Evolutionary conservation across 1,140 invertebrate genomes (phyloP), one percentile per base, ranked within the genome.

Genomic region (Bombus confusus): DNA sequence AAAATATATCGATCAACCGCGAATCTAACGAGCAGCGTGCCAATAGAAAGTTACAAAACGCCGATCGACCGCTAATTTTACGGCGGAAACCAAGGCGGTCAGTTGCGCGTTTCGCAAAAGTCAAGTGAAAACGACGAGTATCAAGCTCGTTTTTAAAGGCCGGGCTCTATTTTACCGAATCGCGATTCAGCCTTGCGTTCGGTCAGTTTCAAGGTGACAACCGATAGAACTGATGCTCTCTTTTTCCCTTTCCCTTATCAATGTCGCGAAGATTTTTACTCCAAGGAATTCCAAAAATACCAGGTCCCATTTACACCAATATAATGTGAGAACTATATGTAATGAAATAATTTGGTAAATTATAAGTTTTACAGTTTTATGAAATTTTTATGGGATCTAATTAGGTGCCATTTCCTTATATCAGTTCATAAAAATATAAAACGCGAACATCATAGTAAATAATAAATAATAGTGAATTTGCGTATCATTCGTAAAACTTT

Each of bases 21-120:
- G 34, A 31, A n/a, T 37, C 41, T 52, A 59, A 47, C 68, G 34
- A 79, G 69, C 71, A 83, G 66, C 66, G 64, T 77, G 80, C 59
- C 84, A 77, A 86, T 89, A 89, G 88, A 89, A 89, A 89, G 88
- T 89, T 76, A 31, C 88, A 68, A 89, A 89, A 88, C 80, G 59
- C 76, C 84, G 76, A 88, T 89, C 87, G 57, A 57, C 39, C 43
- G 71, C 73, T 80, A 80, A 86, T 88, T 83, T 83, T 34, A 68
- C 71, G 41, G 59, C 37, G 64, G 87, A 72, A 72, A 80, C 68
- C 57, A n/a, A 72, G 37, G n/a, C 81, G 43, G 71, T 57, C n/a
- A 10, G 31, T 59, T 34, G 52, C 18, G 43, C 18, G 59, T 89
- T 86, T 89, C 80, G 84, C 39, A 89, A 86, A 83, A 89, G 57